Evolutionary conservation across 1,140 invertebrate genomes (phyloP), one percentile per base, ranked within the genome.

Genomic region (Caenorhabditis inopinata): DNA sequence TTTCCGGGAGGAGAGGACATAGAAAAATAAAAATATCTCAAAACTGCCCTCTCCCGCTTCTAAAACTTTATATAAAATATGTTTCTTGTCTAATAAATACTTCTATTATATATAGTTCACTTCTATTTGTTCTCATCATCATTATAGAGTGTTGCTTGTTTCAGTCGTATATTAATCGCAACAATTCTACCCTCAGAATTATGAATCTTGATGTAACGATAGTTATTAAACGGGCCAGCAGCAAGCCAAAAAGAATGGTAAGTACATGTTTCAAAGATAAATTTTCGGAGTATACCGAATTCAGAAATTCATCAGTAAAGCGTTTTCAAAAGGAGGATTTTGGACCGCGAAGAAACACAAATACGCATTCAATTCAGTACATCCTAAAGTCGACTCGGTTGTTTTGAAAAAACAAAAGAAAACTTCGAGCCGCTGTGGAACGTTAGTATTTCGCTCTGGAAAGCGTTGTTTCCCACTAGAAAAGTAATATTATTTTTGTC

Each of bases 301-400:
- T 38, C 58, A 68, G 58, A 68, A 68, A 42, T 68, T 68, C 32
- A 21, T 68, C 58, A 68, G 58, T 68, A 29, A 32, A 42, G 21
- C 32, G n/a, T 38, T 68, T 18, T 68, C 58, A 68, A 18, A 35
- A n/a, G 58, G 58, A 68, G 58, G 58, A 68, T 68, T 68, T 42
- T 68, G 32, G 32, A 42, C 7, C 1, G 23, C n/a, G 38, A 68
- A 68, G 11, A 68, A 29, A 21, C 35, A 42, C 38, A 68, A 68
- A 68, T 68, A 68, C 58, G 58, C 58, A 12, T 38, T 68, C 12
- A 38, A 68, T 16, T 6, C n/a, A 9, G n/a, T 21, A 68, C 2
- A 38, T 6, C 38, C 58, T 6, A 29, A 29, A 38, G 12, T 38
- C 4, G 58, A 68, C 12, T 68, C 58, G 1, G 58, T 68, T 4